Evolutionary conservation across 2,888 invertebrate species (phyloP), one percentile per base, ranked within the genome.

Genomic region (Nycteola revayana): DNA sequence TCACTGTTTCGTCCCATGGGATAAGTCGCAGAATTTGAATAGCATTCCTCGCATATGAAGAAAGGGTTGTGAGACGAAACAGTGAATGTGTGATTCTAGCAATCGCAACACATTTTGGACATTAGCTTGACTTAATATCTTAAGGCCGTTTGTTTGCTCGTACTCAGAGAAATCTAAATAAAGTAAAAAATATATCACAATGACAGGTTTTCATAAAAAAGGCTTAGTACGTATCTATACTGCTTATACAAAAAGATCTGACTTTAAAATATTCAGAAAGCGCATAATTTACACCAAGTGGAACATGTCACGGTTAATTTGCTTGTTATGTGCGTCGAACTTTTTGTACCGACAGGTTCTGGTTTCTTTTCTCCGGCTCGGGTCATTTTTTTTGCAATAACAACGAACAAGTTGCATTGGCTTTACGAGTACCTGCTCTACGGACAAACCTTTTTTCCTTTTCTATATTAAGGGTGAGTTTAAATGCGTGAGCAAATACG

Each of bases 271-370:
- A 37, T 45, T 37, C 51, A 43, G 49, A 59, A 53, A 57, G 43
- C 52, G 51, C 45, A 32, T 60, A 57, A 58, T 54, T 59, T 47
- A 47, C 43, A 62, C 66, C 61, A 72, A 61, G 53, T 60, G 51
- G 54, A 63, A 56, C 64, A 52, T 65, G 60, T 61, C 66, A 68
- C 64, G 70, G 49, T 63, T 66, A 73, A 62, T 69, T 66, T 60
- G 49, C 58, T 69, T 57, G 59, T 58, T 59, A 67, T 49, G 38
- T 54, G 40, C 53, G 42, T 46, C 36, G 45, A 34, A 47, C 42
- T 74, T 73, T 75, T 67, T 70, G 49, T 58, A 9, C 32, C 6
- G 33, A 39, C 52, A 46, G 53, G 45, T 58, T n/a, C 58, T 67
- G 60, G 57, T 61, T 70, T 64, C 49, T 66, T 60, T 58, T 48